These are phyloP conservation scores for Microcebus tavaratra DNA, from an alignment of 2,113 vertebrate genomes.

Conservation along the genomic window DNA sequence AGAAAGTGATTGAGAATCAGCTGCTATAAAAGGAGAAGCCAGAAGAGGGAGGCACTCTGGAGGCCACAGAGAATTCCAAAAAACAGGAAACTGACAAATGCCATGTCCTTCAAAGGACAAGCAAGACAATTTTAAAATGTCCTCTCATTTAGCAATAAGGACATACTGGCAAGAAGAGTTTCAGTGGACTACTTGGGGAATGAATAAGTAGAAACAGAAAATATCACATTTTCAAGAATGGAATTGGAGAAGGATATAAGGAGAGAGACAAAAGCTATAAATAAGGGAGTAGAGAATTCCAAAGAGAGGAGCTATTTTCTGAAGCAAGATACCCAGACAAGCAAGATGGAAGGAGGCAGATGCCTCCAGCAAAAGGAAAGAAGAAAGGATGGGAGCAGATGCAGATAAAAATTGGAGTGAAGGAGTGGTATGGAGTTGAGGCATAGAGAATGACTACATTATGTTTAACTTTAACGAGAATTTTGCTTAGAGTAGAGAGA, in stretches of 20 bases:
- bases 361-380: too few species aligned
- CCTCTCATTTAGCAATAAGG: not conserved
- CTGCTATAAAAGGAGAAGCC: not conserved
- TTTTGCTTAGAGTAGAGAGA: too few species aligned
- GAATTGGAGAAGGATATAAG: not conserved
- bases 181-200: not conserved
- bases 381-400: too few species aligned
- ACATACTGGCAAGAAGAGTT: not conserved
- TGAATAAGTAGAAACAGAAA: constrained; percentile 12
- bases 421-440: too few species aligned
- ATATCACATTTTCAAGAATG: not conserved
- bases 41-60: not conserved
- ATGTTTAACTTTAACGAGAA: too few species aligned
- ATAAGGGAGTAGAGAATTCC: not conserved
- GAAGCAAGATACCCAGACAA: not conserved
- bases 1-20: not conserved
- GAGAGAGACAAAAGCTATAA: not conserved
- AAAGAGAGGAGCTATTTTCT: not conserved
- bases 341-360: too few species aligned
- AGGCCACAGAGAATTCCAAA: constrained; percentile 6
- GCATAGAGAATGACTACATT: too few species aligned
- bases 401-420: too few species aligned
- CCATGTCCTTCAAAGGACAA: not conserved
- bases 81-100: not conserved
- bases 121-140: not conserved